These are phyloP conservation scores for Atta cephalotes DNA, from an alignment of 1,140 invertebrate genomes.

Conservation along the genomic window DNA sequence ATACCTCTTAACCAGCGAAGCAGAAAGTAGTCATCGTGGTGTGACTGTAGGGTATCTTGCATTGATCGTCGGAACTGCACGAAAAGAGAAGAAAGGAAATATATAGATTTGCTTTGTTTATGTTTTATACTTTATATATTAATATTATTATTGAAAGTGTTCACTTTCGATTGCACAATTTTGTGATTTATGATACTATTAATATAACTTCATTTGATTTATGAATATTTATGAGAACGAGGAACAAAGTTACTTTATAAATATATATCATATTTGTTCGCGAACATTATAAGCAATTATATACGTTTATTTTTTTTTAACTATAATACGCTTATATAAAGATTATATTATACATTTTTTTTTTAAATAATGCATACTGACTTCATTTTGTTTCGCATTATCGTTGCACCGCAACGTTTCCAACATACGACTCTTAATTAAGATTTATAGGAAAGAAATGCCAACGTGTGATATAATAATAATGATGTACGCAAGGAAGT, in stretches of 20 bases:
- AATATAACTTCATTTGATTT: not conserved
- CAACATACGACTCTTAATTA: not conserved
- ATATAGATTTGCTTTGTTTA: not conserved
- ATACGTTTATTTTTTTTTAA: not conserved
- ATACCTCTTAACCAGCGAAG: slow-evolving; percentile 94
- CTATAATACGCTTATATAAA: not conserved
- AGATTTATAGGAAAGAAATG: slow-evolving; percentile 25
- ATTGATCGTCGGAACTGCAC: slow-evolving; percentile 91
- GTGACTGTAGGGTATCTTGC: slow-evolving; percentile 88
- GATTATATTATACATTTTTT: not conserved
- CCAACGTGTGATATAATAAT: not conserved
- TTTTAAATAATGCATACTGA: not conserved
- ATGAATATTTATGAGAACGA: not conserved
- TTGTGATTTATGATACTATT: not conserved
- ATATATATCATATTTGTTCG: not conserved
- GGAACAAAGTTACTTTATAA: not conserved
- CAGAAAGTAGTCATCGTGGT: slow-evolving; percentile 93
- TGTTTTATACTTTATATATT: not conserved
- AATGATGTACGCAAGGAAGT: slow-evolving; percentile 23
- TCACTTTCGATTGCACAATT: not conserved
- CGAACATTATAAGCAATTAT: not conserved
- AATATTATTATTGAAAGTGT: slow-evolving; percentile 8
- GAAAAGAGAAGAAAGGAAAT: not conserved
- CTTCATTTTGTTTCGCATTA: not conserved
- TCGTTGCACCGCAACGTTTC: not conserved